A percentile compares a stretch with the other conserved stretches of the same genome.
These are phyloP conservation scores for Andinoacara biseriatus DNA, from an alignment of 2,113 vertebrate species.

Conservation along the genomic window DNA sequence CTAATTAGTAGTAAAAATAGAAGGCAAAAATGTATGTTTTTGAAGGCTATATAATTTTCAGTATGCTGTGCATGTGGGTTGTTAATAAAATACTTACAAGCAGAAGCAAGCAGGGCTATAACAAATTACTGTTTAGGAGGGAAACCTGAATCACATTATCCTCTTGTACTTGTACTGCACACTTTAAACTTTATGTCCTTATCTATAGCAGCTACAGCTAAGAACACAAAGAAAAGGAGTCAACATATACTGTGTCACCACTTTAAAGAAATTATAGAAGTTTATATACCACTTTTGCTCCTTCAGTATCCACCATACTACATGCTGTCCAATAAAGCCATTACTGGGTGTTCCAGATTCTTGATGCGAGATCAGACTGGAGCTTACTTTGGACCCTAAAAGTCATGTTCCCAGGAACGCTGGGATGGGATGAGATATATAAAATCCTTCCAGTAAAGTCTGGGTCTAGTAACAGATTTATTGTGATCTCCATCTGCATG, in stretches of 20 bases:
- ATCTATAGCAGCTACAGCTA: not conserved
- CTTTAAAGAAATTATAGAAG: no score
- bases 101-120: not conserved
- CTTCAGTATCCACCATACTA: no score
- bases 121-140: not conserved
- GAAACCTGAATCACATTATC: not conserved
- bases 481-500: not conserved
- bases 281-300: no score
- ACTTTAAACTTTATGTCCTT: not conserved
- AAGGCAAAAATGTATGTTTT: not conserved
- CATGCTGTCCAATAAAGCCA: no score
- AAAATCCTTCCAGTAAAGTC: not conserved
- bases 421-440: not conserved
- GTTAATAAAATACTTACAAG: not conserved
- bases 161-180: not conserved
- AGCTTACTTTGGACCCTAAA: not conserved
- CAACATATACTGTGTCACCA: not conserved
- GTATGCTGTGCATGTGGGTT: not conserved
- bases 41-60: not conserved
- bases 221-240: not conserved
- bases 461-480: not conserved
- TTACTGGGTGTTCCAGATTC: no score
- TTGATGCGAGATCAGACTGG: not conserved
- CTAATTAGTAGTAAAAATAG: not conserved
- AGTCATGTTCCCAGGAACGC: not conserved